phyloP scores from a whole-genome alignment of 2,113 vertebrate species.

The Melanocharis versteri region DNA sequence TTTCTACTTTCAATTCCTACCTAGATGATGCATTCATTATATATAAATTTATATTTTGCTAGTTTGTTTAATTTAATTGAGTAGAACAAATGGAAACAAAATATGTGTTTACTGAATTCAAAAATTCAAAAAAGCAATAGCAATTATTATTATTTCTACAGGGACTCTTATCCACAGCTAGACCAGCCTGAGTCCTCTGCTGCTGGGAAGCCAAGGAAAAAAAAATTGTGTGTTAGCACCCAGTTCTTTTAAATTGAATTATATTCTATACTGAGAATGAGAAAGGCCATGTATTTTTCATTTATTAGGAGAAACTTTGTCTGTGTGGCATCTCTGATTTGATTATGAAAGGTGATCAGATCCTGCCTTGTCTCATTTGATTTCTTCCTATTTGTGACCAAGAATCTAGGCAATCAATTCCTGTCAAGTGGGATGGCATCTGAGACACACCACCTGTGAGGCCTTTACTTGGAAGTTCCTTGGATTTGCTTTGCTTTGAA shows the following conservation, averaged over 20 bases:
- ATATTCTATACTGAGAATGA: neutral
- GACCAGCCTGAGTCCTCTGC: neutral
- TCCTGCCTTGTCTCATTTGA: neutral
- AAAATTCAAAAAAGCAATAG: neutral
- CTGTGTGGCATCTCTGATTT: neutral
- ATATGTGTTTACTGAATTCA: neutral
- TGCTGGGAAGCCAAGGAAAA: neutral
- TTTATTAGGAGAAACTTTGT: neutral
- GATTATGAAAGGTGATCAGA: neutral
- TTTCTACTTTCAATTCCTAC: neutral
- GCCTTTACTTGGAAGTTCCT: neutral
- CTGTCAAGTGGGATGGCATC: neutral
- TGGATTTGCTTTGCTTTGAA: neutral
- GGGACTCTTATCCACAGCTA: neutral
- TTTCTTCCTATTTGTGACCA: neutral
- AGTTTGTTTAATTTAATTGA: neutral
- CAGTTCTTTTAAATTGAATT: neutral
- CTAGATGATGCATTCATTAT: neutral
- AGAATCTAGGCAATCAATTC: neutral
- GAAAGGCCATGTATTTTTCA: neutral
- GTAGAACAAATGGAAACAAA: neutral
- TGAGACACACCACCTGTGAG: neutral
- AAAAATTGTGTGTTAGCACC: neutral
- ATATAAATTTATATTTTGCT: neutral
- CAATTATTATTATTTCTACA: neutral